Base-by-base conservation (phyloP, 2,113 vertebrate species). In the Pleuronectes platessa region DNA sequence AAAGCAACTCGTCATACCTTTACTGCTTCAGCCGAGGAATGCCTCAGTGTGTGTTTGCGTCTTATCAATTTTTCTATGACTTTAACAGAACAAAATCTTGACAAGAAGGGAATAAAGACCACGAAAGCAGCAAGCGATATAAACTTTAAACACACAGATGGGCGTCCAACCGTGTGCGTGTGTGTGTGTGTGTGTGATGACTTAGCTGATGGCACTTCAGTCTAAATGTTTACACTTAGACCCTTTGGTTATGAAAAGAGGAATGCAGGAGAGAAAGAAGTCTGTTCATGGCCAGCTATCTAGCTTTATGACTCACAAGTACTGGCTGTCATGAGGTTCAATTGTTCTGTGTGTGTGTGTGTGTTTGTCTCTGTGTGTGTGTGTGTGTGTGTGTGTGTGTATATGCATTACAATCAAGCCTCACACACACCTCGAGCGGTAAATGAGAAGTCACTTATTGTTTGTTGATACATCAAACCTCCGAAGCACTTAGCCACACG, bases 221-320 rank as follows among this genome's bases (percentile, higher is more conserved):
- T 84, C 76, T 88, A 92, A 93, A 92, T 92, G 92, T 94, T 94
- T 94, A 93, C 74, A 84, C 35, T 80, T 74, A 31, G 70, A 82
- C 14, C 69, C 81, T 75, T 78, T 84, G 79, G 86, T 89, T 90
- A 65, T 74, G 76, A 83, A 87, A 83, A 66, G 69, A 89, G 68
- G 91, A 92, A 91, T 90, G 90, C 79, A 74, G 76, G 66, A 56
- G 37, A 84, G 78, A 87, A 55, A 80, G 61, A 70, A 68, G 74
- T 62, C 74, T 56, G 75, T 68, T 80, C 20, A 21, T 82, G 64
- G 88, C 80, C 63, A 78, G 77, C 74, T 56, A 86, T 86, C 81
- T 86, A 86, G 84, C 73, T 78, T 86, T 78, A 86, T 92, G 90
- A 90, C 82, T 90, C 88, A 89, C 56, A 86, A 27, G 35, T 55